A percentile compares a stretch with the other conserved stretches of the same genome.
phyloP scores from a whole-genome alignment of 2,888 invertebrate genomes.

The Machimus atricapillus region DNA sequence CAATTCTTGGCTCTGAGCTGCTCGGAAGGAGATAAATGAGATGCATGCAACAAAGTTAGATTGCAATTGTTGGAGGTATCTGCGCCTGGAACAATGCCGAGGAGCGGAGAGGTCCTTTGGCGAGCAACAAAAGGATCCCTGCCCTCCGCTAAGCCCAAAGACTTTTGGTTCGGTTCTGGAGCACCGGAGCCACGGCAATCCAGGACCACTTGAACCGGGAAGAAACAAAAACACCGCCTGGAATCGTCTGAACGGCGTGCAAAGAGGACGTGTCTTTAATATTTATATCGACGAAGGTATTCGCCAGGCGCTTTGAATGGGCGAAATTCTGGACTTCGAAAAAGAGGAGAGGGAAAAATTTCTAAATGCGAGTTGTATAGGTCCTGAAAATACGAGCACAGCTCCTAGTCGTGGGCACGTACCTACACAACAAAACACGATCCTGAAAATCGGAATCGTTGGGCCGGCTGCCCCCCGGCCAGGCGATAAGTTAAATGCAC shows the following conservation, averaged over 20 bases:
- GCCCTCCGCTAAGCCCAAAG: neutral
- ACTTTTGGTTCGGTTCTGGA: neutral
- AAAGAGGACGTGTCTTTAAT: constrained; percentile 21
- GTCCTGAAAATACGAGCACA: neutral
- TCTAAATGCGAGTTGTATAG: neutral
- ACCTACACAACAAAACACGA: constrained; percentile 1
- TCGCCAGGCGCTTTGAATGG: neutral
- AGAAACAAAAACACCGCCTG: neutral
- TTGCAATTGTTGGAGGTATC: neutral
- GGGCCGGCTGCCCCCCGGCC: neutral
- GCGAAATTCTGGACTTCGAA: neutral
- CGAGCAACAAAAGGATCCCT: neutral
- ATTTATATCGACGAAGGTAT: constrained; percentile 1
- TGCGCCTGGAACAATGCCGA: neutral
- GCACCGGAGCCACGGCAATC: neutral
- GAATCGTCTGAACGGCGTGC: neutral
- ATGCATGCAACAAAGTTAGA: neutral
- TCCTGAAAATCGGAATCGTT: constrained; percentile 2
- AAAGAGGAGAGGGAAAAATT: neutral
- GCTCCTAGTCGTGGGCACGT: neutral
- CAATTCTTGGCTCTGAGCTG: neutral
- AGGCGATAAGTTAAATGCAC: constrained; percentile 29
- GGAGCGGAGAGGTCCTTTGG: neutral
- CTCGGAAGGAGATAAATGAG: neutral
- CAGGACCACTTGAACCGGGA: neutral